Evolutionary conservation across 2,113 vertebrate species (phyloP), one percentile per base, ranked within the genome.

Genomic region (Gnathonemus longibarbis): DNA sequence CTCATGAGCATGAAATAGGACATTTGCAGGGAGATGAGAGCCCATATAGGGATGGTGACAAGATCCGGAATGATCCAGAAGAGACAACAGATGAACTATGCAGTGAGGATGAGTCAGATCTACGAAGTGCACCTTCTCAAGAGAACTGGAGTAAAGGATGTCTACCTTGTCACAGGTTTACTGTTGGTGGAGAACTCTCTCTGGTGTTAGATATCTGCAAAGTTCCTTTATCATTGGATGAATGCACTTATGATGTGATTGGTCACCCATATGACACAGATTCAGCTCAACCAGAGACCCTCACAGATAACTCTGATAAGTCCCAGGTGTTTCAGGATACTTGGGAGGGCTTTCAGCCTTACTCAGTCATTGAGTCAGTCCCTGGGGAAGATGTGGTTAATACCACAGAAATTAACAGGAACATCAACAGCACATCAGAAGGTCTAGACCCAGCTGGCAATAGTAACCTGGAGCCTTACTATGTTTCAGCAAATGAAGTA

Each of bases 241-340:
- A 96, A 92, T 95, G 95, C 92, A 94, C 95, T 77, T 96, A 96
- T 1, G 96, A 96, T 93, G 90, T 96, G 88, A 96, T 96, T 90
- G 96, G 96, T 87, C 94, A 94, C 13, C 91, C 91, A 31, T 95
- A 95, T 84, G 94, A 95, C 85, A 93, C 93, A 35, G 94, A 94
- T 83, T 93, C 93, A 0, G 95, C 95, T 95, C 95, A 96, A 91
- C 94, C 95, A 27, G 96, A 95, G 50, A 95, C 95, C 88, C 96
- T 95, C 84, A 96, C 96, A 92, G 95, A 96, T 52, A 77, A 89
- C 66, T 95, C 95, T 0, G 95, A 95, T 15, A 95, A 95, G 83
- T 96, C 96, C 85, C 91, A 95, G 17, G 95, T 96, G 89, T 94
- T 93, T 2, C 93, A 95, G 58, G 95, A 94, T 91, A 95, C 92